Base-by-base conservation (phyloP, 2,113 vertebrate genomes). In the Pandion haliaetus region DNA sequence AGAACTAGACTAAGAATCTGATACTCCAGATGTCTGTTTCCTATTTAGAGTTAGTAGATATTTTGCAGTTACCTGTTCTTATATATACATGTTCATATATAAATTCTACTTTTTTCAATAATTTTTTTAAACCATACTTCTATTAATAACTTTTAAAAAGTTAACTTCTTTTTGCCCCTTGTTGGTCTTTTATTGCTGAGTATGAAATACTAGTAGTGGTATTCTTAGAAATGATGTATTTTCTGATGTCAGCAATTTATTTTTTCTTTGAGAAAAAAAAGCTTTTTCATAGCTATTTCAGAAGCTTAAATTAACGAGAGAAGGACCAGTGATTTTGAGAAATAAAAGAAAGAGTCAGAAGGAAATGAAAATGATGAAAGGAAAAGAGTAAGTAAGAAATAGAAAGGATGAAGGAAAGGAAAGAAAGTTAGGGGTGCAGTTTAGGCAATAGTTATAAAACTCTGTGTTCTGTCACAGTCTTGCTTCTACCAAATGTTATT, bases 181-280 rank as follows among this genome's bases (percentile, higher is more conserved):
- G 21, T 32, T 14, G 70, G 38, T 29, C 71, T 91, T 88, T 42
- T 50, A 70, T 66, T 95, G 80, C 50, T 91, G 67, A 94, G n/a
- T 70, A 84, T 50, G 38, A 81, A 92, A 92, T 86, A 62, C 31
- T 78, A 69, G 1, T 40, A 40, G 40, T 12, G 82, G 63, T 57
- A 52, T 82, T 93, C 83, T 91, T 93, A 74, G 67, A 95, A 86
- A 50, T 73, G 42, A 73, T 86, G 88, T 90, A 66, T 73, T 90
- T 62, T 80, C 71, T 57, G 20, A 47, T 88, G 71, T 58, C 67
- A 95, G 59, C 34, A 45, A 71, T 90, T 95, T 74, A 17, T 67
- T 88, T 93, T 87, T 61, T 52, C 17, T 44, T 83, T 62, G 42
- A 28, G 7, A 17, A 79, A 87, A 70, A 86, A 82, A 76, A 76